Base-by-base conservation (phyloP, 2,888 invertebrate species). In the Himalopsyche japonica region DNA sequence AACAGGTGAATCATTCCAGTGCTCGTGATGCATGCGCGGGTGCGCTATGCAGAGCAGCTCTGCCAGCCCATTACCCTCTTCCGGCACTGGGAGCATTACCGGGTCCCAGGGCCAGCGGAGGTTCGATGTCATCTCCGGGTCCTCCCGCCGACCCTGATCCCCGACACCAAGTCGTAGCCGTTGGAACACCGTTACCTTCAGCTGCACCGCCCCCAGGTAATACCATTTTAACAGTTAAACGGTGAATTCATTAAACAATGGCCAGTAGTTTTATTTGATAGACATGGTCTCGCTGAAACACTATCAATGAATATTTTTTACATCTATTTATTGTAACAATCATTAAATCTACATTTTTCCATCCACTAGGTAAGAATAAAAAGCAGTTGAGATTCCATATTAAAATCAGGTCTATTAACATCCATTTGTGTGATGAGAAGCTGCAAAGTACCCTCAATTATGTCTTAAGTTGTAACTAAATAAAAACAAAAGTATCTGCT, bases 1-100 rank as follows among this genome's bases (percentile, higher is more conserved):
- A 57, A 57, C 87, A 92, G 92, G 90, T 90, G 88, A 90, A 91
- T 1, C 91, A 90, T 88, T 85, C 87, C 1, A 94, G 94, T 20
- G 97, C 98, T 0, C 94, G 99, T 47, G 98, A 99, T 92, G 98
- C 98, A 70, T 98, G 98, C 89, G 96, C 99, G 76, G 97, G 97
- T 77, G 97, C 98, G 4, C 95, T 99, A 88, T 99, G 99, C 90
- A 97, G 98, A 89, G 96, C 97, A n/a, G 98, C 98, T 0, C 93
- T 99, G 87, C 99, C 99, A 0, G 98, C 98, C 0, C 97, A 98
- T 91, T 99, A 99, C 92, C 97, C 97, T 85, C 94, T 98, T 88
- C 97, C 97, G 3, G 96, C 98, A 76, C 93, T 98, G 87, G 96
- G 97, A 87, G 94, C 95, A 48, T 96, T 97, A 90, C 97, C 96